Conservation (phyloP, 2,888 invertebrate genomes). For the Heliconius sara region DNA sequence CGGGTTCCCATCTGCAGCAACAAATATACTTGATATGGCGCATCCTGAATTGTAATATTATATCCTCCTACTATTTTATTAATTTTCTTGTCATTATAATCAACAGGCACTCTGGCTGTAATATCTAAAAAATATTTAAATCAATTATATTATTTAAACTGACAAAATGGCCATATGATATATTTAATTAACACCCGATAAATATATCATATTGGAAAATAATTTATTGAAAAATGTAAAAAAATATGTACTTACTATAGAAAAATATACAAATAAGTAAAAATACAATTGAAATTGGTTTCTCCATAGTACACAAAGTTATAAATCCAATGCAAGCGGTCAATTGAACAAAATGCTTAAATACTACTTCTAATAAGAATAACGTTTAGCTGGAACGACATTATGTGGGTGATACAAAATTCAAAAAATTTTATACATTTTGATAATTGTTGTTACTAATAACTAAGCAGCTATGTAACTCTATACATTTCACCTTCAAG, state of each 20-base stretch:
- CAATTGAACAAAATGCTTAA: slow-evolving; percentile 32
- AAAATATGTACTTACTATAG: slow-evolving; percentile 23
- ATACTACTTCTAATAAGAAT: slow-evolving; percentile 29
- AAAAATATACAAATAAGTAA: slow-evolving; percentile 31
- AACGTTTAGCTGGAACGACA: slow-evolving; percentile 14
- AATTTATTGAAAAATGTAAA: not conserved
- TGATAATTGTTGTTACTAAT: slow-evolving; percentile 15
- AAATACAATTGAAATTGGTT: slow-evolving; percentile 29
- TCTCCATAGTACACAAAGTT: slow-evolving; percentile 23
- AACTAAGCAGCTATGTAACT: not conserved
- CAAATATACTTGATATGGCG: slow-evolving; percentile 74
- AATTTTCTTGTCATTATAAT: slow-evolving; percentile 45
- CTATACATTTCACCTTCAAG: not conserved
- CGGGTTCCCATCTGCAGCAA: slow-evolving; percentile 57
- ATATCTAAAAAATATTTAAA: slow-evolving; percentile 55
- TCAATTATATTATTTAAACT: too few species aligned
- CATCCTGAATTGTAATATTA: slow-evolving; percentile 62
- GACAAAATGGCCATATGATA: too few species aligned
- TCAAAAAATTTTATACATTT: slow-evolving; percentile 20
- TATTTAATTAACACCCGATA: not conserved
- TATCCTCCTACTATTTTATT: slow-evolving; percentile 75
- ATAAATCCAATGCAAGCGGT: slow-evolving; percentile 22
- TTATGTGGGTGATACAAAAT: slow-evolving; percentile 26
- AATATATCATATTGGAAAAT: not conserved
- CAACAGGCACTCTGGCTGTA: slow-evolving; percentile 53